These are phyloP conservation scores for Philonicus albiceps DNA, from an alignment of 2,888 invertebrate species.

Conservation along the genomic window DNA sequence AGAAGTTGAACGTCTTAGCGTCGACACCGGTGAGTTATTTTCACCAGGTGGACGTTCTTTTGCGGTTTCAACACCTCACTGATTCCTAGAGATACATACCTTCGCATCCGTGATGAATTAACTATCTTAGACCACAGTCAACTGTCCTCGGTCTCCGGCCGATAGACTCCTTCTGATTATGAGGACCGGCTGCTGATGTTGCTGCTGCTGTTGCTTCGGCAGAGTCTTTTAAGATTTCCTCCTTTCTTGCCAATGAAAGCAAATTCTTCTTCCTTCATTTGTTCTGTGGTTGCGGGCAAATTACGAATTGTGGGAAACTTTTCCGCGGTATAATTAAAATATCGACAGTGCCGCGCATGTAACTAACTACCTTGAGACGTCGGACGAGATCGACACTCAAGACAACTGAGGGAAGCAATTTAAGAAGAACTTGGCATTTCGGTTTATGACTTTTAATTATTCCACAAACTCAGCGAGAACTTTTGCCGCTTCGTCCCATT, in stretches of 20 bases:
- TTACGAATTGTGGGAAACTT: not conserved
- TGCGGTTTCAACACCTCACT: not conserved
- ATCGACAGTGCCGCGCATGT: not conserved
- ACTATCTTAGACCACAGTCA: not conserved
- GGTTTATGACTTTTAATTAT: not conserved
- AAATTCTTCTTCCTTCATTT: not conserved
- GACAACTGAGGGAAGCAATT: not conserved
- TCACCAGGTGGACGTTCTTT: not conserved
- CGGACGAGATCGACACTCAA: not conserved
- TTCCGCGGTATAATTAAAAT: not conserved
- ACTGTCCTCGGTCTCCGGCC: not conserved
- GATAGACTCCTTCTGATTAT: not conserved
- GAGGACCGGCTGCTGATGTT: not conserved
- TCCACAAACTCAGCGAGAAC: not conserved
- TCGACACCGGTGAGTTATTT: not conserved
- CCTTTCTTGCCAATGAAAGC: not conserved
- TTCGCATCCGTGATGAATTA: not conserved
- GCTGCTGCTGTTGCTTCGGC: not conserved
- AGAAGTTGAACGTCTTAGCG: not conserved
- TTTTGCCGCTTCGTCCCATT: not conserved
- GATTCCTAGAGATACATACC: not conserved
- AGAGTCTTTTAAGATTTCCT: not conserved
- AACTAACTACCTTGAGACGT: not conserved
- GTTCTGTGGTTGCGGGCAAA: not conserved
- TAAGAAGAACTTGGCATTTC: not conserved